Evolutionary conservation across 1,140 invertebrate genomes (phyloP), one percentile per base, ranked within the genome.

Genomic region (Papilio glaucus): DNA sequence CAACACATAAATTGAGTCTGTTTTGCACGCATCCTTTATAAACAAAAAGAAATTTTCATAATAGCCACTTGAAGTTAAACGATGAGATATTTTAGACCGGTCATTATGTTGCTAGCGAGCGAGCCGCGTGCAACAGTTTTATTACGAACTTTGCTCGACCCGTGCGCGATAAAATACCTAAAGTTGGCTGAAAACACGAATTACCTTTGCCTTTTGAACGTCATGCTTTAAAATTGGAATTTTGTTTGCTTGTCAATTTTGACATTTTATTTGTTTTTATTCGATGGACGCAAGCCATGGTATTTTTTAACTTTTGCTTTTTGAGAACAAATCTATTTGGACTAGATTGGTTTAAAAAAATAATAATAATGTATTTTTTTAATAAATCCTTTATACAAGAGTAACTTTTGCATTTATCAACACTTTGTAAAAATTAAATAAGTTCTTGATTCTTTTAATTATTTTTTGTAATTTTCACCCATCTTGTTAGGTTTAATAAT

Each of bases 21-120:
- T 24, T 57, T 57, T 49, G 15, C 18, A 18, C 45, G 45, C 45
- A 8, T 57, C 18, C 1, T 57, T 57, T 26, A 13, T 24, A 57
- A 57, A 57, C 49, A 57, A 49, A 49, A n/a, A n/a, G 49, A 57
- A 57, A 57, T 57, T 49, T 49, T 49, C 49, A 57, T 57, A 57
- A 57, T 57, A 10, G 49, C 49, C 21, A 57, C 21, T 57, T 57
- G 49, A 18, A 57, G 49, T 24, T 57, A 57, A 57, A 57, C 18
- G 49, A 57, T 57, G 49, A 24, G 49, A 24, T 57, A 57, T 24
- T 26, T 57, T 57, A 57, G 10, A 57, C 21, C 10, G 9, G 21
- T 21, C 24, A 24, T 57, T 10, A 57, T 24, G 29, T 33, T 33
- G 49, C 49, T 24, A 57, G 49, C 18, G 15, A 45, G 15, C 45